Conservation (phyloP, 1,140 invertebrate genomes). For the Zaprionus inermis region DNA sequence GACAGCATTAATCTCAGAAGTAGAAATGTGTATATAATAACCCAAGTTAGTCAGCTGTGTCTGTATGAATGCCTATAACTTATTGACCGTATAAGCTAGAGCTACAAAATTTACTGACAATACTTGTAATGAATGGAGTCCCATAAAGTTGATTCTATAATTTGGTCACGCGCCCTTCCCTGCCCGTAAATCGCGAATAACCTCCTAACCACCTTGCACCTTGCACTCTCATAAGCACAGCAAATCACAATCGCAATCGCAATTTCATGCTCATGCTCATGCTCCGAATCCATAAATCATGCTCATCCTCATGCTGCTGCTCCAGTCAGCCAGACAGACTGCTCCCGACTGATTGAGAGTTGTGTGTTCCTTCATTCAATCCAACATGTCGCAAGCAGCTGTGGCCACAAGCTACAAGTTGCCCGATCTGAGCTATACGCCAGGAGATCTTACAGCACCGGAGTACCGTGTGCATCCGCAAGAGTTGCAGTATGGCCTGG, state of each 20-base stretch:
- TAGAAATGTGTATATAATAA: too few relatives aligned
- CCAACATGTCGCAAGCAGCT: constrained; percentile 59
- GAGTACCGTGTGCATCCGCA: constrained; percentile 85
- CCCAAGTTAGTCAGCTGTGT: too few relatives aligned
- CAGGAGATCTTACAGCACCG: constrained; percentile 86
- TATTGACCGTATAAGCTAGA: too few relatives aligned
- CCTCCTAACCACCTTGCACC: too few relatives aligned
- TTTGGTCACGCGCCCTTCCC: too few relatives aligned
- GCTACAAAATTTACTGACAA: too few relatives aligned
- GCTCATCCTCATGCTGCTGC: constrained; percentile 2
- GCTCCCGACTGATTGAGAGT: neutral
- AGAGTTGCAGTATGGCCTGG: constrained; percentile 49
- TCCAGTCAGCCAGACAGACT: neutral
- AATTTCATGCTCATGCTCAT: neutral
- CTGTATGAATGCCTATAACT: too few relatives aligned
- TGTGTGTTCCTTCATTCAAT: constrained; percentile 16
- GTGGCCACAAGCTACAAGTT: constrained; percentile 28
- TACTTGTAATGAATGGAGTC: too few relatives aligned
- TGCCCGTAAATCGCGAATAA: too few relatives aligned
- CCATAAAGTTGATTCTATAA: too few relatives aligned
- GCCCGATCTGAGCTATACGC: constrained; percentile 84
- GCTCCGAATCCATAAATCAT: neutral
- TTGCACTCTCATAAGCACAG: too few relatives aligned
- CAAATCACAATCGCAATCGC: neutral
- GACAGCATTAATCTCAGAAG: too few relatives aligned